These are phyloP conservation scores for Nibea coibor DNA, from an alignment of 2,113 vertebrate species.

Conservation along the genomic window DNA sequence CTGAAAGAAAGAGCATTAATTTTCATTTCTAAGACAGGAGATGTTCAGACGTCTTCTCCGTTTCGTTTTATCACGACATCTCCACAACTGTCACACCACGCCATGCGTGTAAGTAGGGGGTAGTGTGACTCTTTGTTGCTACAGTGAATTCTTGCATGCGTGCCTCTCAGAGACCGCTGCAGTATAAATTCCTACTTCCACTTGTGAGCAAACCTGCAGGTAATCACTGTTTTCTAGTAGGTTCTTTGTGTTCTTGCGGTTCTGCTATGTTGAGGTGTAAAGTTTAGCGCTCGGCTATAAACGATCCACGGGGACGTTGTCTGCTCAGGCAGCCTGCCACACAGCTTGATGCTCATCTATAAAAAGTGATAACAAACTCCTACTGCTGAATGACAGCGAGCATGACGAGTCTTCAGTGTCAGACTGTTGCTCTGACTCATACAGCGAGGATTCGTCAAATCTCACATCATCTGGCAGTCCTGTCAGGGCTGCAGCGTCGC, in stretches of 20 bases:
- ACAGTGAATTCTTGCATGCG: background rate
- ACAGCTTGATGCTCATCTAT: constrained; percentile 33
- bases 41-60: constrained; percentile 33
- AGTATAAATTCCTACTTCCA: background rate
- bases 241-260: background rate
- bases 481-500: constrained; percentile 40
- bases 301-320: constrained; percentile 10
- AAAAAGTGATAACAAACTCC: constrained; percentile 62
- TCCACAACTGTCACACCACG: constrained; percentile 29
- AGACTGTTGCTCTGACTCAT: constrained; percentile 62
- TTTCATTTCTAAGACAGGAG: constrained; percentile 31
- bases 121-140: background rate
- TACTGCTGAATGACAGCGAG: constrained; percentile 65
- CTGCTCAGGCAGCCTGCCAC: constrained; percentile 52
- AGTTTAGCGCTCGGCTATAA: constrained; percentile 37
- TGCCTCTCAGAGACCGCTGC: background rate
- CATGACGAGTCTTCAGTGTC: constrained; percentile 46
- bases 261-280: constrained; percentile 20
- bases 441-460: constrained; percentile 52
- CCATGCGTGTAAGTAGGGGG: background rate
- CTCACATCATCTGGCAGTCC: constrained; percentile 63
- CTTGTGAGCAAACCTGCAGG: background rate
- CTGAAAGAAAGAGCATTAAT: constrained; percentile 28
- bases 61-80: constrained; percentile 33
- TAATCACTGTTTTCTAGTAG: background rate